Base-by-base conservation (phyloP, 2,113 vertebrate genomes). In the Oncorhynchus tshawytscha region DNA sequence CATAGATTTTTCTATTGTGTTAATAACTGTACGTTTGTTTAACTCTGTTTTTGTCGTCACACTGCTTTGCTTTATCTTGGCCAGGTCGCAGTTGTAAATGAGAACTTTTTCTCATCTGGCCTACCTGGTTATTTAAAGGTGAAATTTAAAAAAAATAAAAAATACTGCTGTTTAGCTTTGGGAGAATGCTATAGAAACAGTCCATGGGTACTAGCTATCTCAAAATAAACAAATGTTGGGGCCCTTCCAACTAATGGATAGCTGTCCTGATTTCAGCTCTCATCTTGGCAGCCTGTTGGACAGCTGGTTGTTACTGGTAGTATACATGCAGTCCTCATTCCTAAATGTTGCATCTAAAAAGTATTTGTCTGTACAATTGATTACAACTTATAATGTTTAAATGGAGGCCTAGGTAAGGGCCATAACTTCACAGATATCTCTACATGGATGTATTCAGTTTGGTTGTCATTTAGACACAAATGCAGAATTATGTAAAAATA, bases 211-310 rank as follows among this genome's bases (percentile, higher is more conserved):
- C 27, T 27, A 27, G 27, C 27, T 3, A 9, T 39, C 75, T 75
- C 57, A 78, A 39, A 68, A 68, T 62, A 62, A 54, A 45, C 48
- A 45, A 13, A 76, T 67, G 78, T 73, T 70, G 39, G 74, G 27
- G 45, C 27, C 70, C 75, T 71, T 20, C 13, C 51, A 57, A 20
- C 65, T 80, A 85, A 82, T 75, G 83, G 67, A 73, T 73, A 77
- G 71, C 16, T 71, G 85, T 76, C 84, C 86, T 83, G 76, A 60
- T 86, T 84, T 69, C 31, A 69, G 68, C 34, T 77, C 82, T 80
- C 66, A 24, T 39, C 3, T 72, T 72, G n/a, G 64, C 27, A 15
- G 22, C 2, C 25, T 45, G 22, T 62, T 6, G 16, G 48, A 57
- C 29, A 71, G 67, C 62, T 78, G 66, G 24, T 73, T 25, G 9